phyloP scores from a whole-genome alignment of 1,140 invertebrate genomes.

The Ridgeia piscesae region DNA sequence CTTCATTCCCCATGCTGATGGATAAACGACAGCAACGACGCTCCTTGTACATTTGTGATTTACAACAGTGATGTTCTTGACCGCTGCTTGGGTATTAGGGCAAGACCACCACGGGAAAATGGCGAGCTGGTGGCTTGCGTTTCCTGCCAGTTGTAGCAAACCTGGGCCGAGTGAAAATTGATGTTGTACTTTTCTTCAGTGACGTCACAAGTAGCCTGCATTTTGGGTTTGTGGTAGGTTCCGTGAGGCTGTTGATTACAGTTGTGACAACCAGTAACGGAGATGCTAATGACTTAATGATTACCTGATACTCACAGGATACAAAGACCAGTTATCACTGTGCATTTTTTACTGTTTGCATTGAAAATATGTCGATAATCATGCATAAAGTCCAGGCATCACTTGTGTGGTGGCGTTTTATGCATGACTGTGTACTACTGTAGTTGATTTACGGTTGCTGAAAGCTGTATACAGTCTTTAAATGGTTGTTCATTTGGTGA shows the following conservation, averaged over 20 bases:
- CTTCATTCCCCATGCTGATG: neutral
- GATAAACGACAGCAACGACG: neutral
- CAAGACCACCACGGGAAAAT: neutral
- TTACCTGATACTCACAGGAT: neutral
- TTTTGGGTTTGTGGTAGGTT: neutral
- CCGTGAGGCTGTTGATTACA: neutral
- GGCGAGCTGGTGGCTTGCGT: neutral
- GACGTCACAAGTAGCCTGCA: neutral
- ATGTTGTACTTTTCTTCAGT: neutral
- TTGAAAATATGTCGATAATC: neutral
- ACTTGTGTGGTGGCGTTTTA: neutral
- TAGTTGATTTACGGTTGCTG: neutral
- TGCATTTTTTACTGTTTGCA: neutral
- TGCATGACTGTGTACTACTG: neutral
- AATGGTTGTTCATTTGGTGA: neutral
- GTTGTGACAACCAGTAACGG: neutral
- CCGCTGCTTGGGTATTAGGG: neutral
- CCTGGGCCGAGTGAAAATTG: neutral
- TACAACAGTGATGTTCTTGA: neutral
- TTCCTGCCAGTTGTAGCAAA: neutral
- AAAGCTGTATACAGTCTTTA: neutral
- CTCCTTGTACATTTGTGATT: neutral
- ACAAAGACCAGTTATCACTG: too few species aligned
- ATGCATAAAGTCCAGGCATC: neutral
- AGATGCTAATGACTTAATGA: neutral